These are phyloP conservation scores for Meiosimyza platycephala DNA, from an alignment of 2,888 invertebrate genomes.

Conservation along the genomic window DNA sequence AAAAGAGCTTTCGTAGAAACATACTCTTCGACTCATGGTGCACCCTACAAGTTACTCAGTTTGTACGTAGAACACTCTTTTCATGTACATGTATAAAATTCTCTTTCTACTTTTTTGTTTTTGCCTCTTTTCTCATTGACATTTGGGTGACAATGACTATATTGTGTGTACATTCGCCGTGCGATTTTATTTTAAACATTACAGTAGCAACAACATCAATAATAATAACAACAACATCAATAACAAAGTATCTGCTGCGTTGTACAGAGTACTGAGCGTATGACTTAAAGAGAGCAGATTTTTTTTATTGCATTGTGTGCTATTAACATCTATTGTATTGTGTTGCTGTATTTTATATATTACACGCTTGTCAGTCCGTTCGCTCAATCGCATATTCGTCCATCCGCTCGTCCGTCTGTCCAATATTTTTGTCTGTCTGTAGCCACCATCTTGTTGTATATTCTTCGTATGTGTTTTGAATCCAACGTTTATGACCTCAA, in stretches of 20 bases:
- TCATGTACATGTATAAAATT: too few relatives aligned
- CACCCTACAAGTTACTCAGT: too few relatives aligned
- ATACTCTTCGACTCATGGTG: too few relatives aligned
- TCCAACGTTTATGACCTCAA: conserved; percentile 56
- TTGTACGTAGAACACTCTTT: too few relatives aligned
- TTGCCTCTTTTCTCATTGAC: conserved; percentile 13
- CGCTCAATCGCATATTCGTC: not conserved
- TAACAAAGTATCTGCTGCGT: not conserved
- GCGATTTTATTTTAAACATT: conserved; percentile 20
- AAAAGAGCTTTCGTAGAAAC: too few relatives aligned
- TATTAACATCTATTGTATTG: conserved; percentile 12
- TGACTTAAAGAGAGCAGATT: not conserved
- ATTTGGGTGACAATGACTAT: conserved; percentile 26
- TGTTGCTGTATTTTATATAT: conserved; percentile 21
- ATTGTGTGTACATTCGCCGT: conserved; percentile 19
- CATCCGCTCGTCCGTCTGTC: conserved; percentile 4
- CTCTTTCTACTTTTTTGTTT: too few relatives aligned
- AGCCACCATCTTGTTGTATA: conserved; percentile 39
- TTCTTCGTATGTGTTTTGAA: conserved; percentile 41
- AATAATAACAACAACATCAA: conserved; percentile 4
- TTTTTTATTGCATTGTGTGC: not conserved
- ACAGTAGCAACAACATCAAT: not conserved
- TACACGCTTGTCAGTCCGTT: conserved; percentile 6
- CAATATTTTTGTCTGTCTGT: conserved; percentile 24
- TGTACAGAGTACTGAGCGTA: too few relatives aligned